Conservation (phyloP, 1,140 invertebrate genomes). For the Euwallacea similis region DNA sequence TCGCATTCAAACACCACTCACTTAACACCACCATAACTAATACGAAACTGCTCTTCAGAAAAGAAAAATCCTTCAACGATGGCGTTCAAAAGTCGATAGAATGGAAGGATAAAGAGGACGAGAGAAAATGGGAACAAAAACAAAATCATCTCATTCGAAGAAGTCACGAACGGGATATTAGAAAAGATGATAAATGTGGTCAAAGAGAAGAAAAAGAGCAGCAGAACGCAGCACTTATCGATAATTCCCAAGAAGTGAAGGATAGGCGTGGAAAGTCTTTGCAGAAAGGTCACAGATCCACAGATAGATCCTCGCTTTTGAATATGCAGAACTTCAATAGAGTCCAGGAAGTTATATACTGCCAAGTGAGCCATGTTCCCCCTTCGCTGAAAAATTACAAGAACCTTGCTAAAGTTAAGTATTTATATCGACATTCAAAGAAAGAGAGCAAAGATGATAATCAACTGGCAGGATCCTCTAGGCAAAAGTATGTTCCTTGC, state of each 20-base stretch:
- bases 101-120: background rate
- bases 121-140: slow-evolving; percentile 7
- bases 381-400: slow-evolving; percentile 24
- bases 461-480: background rate
- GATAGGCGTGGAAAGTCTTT: background rate
- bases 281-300: slow-evolving; percentile 5
- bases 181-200: slow-evolving; percentile 9
- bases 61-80: slow-evolving; percentile 32
- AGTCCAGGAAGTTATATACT: slow-evolving; percentile 35
- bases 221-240: background rate
- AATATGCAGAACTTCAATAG: background rate
- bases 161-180: background rate
- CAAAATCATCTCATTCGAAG: background rate
- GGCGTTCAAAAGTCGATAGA: slow-evolving; percentile 7
- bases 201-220: background rate
- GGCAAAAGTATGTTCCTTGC: no score
- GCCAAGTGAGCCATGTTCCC: slow-evolving; percentile 22
- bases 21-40: slow-evolving; percentile 10
- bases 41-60: slow-evolving; percentile 28
- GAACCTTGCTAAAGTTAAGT: slow-evolving; percentile 13
- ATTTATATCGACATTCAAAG: slow-evolving; percentile 16
- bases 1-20: slow-evolving; percentile 15
- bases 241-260: background rate
- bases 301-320: background rate
- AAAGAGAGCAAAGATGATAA: slow-evolving; percentile 11